phyloP scores from a whole-genome alignment of 2,888 invertebrate genomes.

The Physocephala rufipes region DNA sequence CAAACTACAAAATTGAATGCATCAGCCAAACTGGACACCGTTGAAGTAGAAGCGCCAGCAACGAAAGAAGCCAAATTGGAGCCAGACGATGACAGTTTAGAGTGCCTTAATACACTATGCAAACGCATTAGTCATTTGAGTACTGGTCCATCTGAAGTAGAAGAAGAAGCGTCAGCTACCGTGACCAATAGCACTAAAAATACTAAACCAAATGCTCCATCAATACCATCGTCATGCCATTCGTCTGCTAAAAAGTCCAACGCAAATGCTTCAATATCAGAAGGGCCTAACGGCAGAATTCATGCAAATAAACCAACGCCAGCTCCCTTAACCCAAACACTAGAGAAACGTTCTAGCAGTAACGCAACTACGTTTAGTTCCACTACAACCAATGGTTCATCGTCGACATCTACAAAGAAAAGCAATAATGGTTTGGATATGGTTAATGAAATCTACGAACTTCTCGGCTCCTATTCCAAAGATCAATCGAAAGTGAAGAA shows the following conservation, averaged over 20 bases:
- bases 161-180: slow-evolving; percentile 27
- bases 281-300: too few species aligned
- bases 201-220: slow-evolving; percentile 3
- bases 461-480: slow-evolving; percentile 58
- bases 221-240: not conserved
- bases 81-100: slow-evolving; percentile 57
- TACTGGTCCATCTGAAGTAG: slow-evolving; percentile 33
- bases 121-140: slow-evolving; percentile 54
- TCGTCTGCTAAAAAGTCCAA: slow-evolving; percentile 13
- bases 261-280: slow-evolving; percentile 18
- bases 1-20: slow-evolving; percentile 39
- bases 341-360: not conserved
- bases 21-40: slow-evolving; percentile 41
- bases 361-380: slow-evolving; percentile 19
- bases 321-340: not conserved
- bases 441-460: slow-evolving; percentile 60
- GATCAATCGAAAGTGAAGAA: slow-evolving; percentile 57
- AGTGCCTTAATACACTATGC: slow-evolving; percentile 57
- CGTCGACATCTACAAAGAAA: slow-evolving; percentile 41
- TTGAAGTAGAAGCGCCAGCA: slow-evolving; percentile 48
- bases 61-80: slow-evolving; percentile 46
- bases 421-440: slow-evolving; percentile 51
- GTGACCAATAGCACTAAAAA: not conserved
- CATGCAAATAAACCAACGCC: not conserved
- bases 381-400: not conserved